These are phyloP conservation scores for Stictonetta naevosa DNA, from an alignment of 2,113 vertebrate genomes.

Conservation along the genomic window DNA sequence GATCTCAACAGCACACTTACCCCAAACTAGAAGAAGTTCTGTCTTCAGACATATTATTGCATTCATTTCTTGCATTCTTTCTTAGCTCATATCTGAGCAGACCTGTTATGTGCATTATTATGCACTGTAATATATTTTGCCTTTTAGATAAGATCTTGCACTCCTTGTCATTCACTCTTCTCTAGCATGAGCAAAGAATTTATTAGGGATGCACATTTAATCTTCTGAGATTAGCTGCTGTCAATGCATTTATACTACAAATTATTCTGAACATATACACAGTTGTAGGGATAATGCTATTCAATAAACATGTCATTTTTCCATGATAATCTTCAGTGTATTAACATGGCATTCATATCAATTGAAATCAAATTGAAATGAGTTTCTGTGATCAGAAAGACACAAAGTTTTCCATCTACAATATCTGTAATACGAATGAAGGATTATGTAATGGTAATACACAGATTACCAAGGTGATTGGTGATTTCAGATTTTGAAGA, in stretches of 20 bases:
- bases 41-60: conserved; percentile 32
- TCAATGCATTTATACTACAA: conserved; percentile 6
- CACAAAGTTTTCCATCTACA: not conserved
- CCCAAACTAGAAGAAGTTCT: conserved; percentile 5
- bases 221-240: conserved; percentile 33
- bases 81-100: not conserved
- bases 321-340: not conserved
- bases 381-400: not conserved
- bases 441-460: not conserved
- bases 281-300: not conserved
- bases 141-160: conserved; percentile 46
- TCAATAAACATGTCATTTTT: not conserved
- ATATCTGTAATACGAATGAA: not conserved
- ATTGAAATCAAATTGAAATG: not conserved
- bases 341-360: not conserved
- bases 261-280: not conserved
- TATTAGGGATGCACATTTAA: conserved; percentile 38
- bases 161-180: conserved; percentile 22
- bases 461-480: not conserved
- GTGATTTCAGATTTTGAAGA: not conserved
- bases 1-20: conserved; percentile 35
- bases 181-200: conserved; percentile 29
- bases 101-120: not conserved
- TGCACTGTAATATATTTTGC: conserved; percentile 15
- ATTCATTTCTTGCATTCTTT: conserved; percentile 34